Percentiles rank a stretch among this genome's conserved stretches.
These are phyloP conservation scores for Tachystola acroxantha DNA, from an alignment of 2,888 invertebrate genomes.

Conservation along the genomic window DNA sequence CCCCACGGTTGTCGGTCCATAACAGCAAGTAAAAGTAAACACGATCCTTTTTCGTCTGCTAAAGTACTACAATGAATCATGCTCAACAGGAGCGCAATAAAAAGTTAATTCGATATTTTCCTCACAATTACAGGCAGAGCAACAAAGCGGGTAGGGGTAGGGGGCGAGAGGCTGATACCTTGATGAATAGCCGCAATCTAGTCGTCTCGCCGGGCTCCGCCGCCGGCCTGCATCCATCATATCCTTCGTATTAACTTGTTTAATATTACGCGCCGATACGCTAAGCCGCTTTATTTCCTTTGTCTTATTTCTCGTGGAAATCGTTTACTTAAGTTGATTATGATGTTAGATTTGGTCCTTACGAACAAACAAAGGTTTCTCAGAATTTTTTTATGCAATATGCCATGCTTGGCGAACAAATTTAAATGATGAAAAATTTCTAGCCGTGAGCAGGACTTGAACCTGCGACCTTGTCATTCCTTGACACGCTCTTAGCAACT, in stretches of 20 bases:
- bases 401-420: too few relatives aligned
- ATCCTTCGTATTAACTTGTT: slow-evolving; percentile 24
- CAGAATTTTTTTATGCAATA: too few relatives aligned
- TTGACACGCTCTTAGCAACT: too few relatives aligned
- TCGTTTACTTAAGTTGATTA: slow-evolving; percentile 4
- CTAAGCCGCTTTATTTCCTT: slow-evolving; percentile 7
- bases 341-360: too few relatives aligned
- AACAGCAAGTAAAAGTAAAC: too few relatives aligned
- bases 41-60: too few relatives aligned
- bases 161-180: slow-evolving; percentile 15
- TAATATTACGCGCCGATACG: slow-evolving; percentile 11
- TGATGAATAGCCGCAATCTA: slow-evolving; percentile 41
- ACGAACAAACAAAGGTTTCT: too few relatives aligned
- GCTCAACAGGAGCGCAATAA: slow-evolving; percentile 4
- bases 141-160: slow-evolving; percentile 9
- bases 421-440: too few relatives aligned
- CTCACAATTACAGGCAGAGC: slow-evolving; percentile 14
- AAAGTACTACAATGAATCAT: neutral
- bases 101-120: slow-evolving; percentile 15
- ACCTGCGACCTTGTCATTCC: too few relatives aligned
- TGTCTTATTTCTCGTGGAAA: neutral
- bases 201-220: slow-evolving; percentile 17
- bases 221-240: slow-evolving; percentile 33
- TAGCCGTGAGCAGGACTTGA: too few relatives aligned
- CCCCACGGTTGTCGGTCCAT: too few relatives aligned